These are phyloP conservation scores for Carcharodon carcharias DNA, from an alignment of 2,797 vertebrate genomes.

Conservation along the genomic window DNA sequence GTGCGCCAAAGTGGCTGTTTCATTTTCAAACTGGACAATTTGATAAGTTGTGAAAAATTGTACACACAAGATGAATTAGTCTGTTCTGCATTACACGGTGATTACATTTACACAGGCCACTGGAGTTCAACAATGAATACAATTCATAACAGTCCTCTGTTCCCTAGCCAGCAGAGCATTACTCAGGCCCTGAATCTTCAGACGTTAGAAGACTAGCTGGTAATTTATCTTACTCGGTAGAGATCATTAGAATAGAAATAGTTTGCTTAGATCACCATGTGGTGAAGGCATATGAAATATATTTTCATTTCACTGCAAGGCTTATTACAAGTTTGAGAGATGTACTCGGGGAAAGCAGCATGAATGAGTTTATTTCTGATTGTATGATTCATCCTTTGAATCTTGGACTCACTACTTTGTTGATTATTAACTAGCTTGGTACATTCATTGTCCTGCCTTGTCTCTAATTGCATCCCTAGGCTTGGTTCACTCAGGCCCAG, in stretches of 20 bases:
- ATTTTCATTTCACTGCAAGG: neutral
- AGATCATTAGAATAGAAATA: neutral
- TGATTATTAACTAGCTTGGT: neutral
- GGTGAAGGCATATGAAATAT: conserved; percentile 23
- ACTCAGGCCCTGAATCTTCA: neutral
- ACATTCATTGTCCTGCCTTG: too few species aligned
- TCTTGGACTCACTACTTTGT: neutral
- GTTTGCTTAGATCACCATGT: neutral
- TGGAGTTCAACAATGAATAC: neutral
- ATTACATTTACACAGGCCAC: neutral
- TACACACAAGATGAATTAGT: neutral
- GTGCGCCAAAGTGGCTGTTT: neutral
- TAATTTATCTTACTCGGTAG: neutral
- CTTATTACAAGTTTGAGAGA: neutral
- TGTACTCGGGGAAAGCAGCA: neutral
- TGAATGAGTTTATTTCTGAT: neutral
- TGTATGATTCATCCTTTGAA: neutral
- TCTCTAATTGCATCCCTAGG: neutral
- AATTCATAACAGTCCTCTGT: neutral
- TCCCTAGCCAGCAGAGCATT: neutral
- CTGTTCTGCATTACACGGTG: neutral
- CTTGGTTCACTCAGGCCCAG: neutral
- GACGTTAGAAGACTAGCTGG: neutral
- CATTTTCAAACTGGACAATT: neutral
- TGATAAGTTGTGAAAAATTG: neutral